phyloP scores from a whole-genome alignment of 2,797 vertebrate genomes.

The Melanotaenia parkinsoni region DNA sequence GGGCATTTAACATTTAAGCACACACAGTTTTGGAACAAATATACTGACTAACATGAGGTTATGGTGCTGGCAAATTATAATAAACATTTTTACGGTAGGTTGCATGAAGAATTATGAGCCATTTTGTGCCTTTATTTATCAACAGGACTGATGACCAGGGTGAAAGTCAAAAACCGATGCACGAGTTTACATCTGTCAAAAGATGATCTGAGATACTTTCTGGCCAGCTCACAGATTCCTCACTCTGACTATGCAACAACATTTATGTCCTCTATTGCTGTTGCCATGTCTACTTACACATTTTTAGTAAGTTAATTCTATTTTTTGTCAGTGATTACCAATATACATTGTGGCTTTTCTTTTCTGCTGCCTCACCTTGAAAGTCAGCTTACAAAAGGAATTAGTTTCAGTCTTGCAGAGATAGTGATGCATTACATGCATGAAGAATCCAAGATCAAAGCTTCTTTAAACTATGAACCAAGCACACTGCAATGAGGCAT shows the following conservation, averaged over 20 bases:
- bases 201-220: conserved; percentile 33
- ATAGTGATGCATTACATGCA: conserved; percentile 29
- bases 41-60: conserved; percentile 15
- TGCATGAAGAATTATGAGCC: conserved; percentile 29
- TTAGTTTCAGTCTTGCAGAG: conserved; percentile 34
- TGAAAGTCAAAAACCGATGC: conserved; percentile 34
- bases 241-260: conserved; percentile 15
- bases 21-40: conserved; percentile 1
- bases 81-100: conserved; percentile 7
- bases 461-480: conserved; percentile 38
- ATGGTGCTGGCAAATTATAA: background rate
- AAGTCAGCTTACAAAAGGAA: conserved; percentile 33
- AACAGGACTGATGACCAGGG: conserved; percentile 29
- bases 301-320: conserved; percentile 28
- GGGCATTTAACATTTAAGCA: conserved; percentile 22
- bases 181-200: conserved; percentile 34
- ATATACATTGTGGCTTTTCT: conserved; percentile 32
- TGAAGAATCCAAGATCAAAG: conserved; percentile 55
- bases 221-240: conserved; percentile 27
- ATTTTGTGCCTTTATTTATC: conserved; percentile 35
- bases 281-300: conserved; percentile 35
- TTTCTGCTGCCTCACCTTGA: conserved; percentile 17
- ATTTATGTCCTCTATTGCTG: conserved; percentile 26
- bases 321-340: conserved; percentile 20
- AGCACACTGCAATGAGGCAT: conserved; percentile 25